A percentile compares a stretch with the other conserved stretches of the same genome.
These are phyloP conservation scores for Tretioscincus oriximinensis DNA, from an alignment of 2,113 vertebrate species.

Conservation along the genomic window DNA sequence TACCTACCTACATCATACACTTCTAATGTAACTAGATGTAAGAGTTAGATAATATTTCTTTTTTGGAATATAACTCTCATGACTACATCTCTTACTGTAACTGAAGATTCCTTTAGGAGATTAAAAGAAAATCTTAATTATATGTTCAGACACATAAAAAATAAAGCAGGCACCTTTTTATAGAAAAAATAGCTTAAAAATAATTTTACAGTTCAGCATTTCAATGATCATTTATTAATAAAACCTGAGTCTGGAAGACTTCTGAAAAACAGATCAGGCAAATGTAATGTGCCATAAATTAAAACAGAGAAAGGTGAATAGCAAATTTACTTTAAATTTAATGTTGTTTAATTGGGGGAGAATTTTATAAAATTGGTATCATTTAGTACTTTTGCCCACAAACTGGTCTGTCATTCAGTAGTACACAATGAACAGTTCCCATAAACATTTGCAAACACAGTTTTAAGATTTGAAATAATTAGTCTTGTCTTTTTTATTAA, in stretches of 20 bases:
- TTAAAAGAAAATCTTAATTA: too few relatives aligned
- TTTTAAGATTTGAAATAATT: not conserved
- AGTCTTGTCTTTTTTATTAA: too few relatives aligned
- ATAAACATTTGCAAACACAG: not conserved
- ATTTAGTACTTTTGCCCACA: not conserved
- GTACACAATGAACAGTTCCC: constrained; percentile 14
- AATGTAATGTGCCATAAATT: constrained; percentile 56
- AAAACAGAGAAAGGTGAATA: constrained; percentile 51
- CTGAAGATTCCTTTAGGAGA: too few relatives aligned
- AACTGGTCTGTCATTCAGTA: not conserved
- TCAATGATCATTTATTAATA: constrained; percentile 25
- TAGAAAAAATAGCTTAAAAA: not conserved
- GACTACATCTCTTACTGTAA: too few relatives aligned
- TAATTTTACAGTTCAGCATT: too few relatives aligned
- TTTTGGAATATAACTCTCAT: too few relatives aligned
- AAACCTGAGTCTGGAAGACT: constrained; percentile 23
- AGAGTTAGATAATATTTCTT: too few relatives aligned
- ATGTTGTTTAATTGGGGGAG: not conserved
- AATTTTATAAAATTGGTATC: not conserved
- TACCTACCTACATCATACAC: too few relatives aligned
- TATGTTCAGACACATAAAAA: too few relatives aligned
- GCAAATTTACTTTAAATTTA: constrained; percentile 9
- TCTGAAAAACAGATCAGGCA: constrained; percentile 40
- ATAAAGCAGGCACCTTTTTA: constrained; percentile 15
- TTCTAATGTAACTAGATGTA: too few relatives aligned